Percentiles rank a stretch among this genome's conserved stretches.
phyloP scores from a whole-genome alignment of 2,888 invertebrate genomes.

The Isoperla grammatica region DNA sequence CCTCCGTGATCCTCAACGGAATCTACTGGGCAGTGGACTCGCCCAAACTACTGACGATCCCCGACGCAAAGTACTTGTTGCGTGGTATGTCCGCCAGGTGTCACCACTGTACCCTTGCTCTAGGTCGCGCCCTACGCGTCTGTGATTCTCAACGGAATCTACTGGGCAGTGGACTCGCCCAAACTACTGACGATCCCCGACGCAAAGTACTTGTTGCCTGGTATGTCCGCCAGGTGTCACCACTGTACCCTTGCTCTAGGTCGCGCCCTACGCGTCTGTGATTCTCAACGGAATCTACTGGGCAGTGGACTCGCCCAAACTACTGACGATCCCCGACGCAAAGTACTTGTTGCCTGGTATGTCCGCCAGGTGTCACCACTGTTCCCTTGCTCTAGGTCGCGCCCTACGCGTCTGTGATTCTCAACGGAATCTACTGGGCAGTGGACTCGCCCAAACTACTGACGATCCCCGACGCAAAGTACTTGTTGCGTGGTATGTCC shows the following conservation, averaged over 20 bases:
- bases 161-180: slow-evolving; percentile 97
- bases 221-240: too few species aligned
- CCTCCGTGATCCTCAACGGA: slow-evolving; percentile 94
- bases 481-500: slow-evolving; percentile 77
- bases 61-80: too few species aligned
- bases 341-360: slow-evolving; percentile 84
- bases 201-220: slow-evolving; percentile 85
- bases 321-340: slow-evolving; percentile 96
- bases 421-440: slow-evolving; percentile 99
- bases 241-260: slow-evolving; percentile 55
- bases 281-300: slow-evolving; percentile 98
- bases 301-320: slow-evolving; percentile 94
- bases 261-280: slow-evolving; percentile 96
- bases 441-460: slow-evolving; percentile 92
- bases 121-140: slow-evolving; percentile 96
- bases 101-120: too few species aligned
- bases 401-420: slow-evolving; percentile 92
- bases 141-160: slow-evolving; percentile 95
- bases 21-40: slow-evolving; percentile 99
- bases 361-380: too few species aligned
- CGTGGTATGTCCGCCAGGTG: too few species aligned
- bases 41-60: too few species aligned
- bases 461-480: slow-evolving; percentile 97
- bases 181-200: slow-evolving; percentile 96
- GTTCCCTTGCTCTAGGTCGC: slow-evolving; percentile 76